A percentile compares a stretch with the other conserved stretches of the same genome.
These are phyloP conservation scores for Philereme vetulata DNA, from an alignment of 2,888 invertebrate genomes.

Conservation along the genomic window DNA sequence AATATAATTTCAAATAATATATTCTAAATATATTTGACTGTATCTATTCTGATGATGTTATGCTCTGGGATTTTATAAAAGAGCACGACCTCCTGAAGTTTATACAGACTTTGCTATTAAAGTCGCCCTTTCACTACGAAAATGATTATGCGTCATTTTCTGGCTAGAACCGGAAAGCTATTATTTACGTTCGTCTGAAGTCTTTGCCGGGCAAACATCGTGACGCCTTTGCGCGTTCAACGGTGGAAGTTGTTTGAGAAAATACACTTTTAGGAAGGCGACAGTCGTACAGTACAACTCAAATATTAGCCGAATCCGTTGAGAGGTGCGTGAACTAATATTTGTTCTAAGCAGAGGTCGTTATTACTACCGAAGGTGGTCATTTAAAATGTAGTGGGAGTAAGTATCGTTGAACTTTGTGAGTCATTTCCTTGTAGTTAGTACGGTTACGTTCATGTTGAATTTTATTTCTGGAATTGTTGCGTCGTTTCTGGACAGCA, in stretches of 20 bases:
- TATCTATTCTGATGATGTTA: background rate
- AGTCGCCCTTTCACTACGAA: slow-evolving; percentile 2
- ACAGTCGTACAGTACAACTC: slow-evolving; percentile 62
- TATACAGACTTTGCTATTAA: background rate
- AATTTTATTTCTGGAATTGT: slow-evolving; percentile 72
- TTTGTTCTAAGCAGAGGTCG: slow-evolving; percentile 68
- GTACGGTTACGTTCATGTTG: slow-evolving; percentile 53
- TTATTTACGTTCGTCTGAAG: slow-evolving; percentile 54
- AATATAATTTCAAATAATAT: slow-evolving; percentile 11
- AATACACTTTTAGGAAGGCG: slow-evolving; percentile 74
- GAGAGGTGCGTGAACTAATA: slow-evolving; percentile 74
- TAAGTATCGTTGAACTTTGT: slow-evolving; percentile 28
- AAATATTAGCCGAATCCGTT: slow-evolving; percentile 80
- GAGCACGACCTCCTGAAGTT: background rate
- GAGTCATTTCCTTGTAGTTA: slow-evolving; percentile 45
- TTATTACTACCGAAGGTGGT: slow-evolving; percentile 67
- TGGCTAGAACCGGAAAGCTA: slow-evolving; percentile 44
- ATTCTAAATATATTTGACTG: background rate
- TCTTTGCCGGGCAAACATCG: slow-evolving; percentile 63
- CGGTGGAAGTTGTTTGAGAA: slow-evolving; percentile 77
- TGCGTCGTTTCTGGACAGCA: slow-evolving; percentile 55
- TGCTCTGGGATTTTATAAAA: background rate
- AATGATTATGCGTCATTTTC: slow-evolving; percentile 32
- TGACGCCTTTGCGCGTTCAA: slow-evolving; percentile 69
- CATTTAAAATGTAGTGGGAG: slow-evolving; percentile 32